A percentile compares a stretch with the other conserved stretches of the same genome.
Evolutionary conservation across 2,888 invertebrate species (phyloP).

Genomic region (Tetranychus truncatus): DNA sequence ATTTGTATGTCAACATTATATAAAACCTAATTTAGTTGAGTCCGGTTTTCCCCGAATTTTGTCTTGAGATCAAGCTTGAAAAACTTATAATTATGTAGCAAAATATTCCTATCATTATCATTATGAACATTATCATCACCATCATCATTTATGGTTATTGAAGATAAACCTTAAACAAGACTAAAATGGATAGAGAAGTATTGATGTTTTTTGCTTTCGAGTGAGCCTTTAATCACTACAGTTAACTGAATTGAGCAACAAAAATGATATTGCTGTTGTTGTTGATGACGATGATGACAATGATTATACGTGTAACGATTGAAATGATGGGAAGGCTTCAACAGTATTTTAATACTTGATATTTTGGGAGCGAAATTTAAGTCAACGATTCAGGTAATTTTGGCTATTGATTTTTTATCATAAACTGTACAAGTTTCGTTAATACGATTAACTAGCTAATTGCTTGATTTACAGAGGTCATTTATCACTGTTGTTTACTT

Average conservation of each 20-base stretch:
- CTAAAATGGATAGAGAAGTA: not conserved
- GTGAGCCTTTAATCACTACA: not conserved
- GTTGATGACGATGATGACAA: not conserved
- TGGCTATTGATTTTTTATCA: not conserved
- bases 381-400: not conserved
- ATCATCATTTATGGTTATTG: too few species aligned
- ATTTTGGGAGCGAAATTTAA: not conserved
- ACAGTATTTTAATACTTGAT: not conserved
- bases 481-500: not conserved
- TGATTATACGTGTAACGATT: not conserved
- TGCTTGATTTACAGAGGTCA: not conserved
- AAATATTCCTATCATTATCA: too few species aligned
- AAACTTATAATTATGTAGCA: too few species aligned
- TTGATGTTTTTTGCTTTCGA: not conserved
- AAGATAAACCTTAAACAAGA: not conserved
- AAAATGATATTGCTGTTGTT: not conserved
- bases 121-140: too few species aligned
- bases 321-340: not conserved
- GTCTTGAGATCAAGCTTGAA: too few species aligned
- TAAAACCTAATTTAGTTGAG: too few species aligned
- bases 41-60: too few species aligned
- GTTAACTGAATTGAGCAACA: not conserved
- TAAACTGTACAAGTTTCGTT: not conserved
- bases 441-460: not conserved
- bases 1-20: too few species aligned